These are phyloP conservation scores for Cephus cinctus DNA, from an alignment of 1,140 invertebrate genomes.

Conservation along the genomic window DNA sequence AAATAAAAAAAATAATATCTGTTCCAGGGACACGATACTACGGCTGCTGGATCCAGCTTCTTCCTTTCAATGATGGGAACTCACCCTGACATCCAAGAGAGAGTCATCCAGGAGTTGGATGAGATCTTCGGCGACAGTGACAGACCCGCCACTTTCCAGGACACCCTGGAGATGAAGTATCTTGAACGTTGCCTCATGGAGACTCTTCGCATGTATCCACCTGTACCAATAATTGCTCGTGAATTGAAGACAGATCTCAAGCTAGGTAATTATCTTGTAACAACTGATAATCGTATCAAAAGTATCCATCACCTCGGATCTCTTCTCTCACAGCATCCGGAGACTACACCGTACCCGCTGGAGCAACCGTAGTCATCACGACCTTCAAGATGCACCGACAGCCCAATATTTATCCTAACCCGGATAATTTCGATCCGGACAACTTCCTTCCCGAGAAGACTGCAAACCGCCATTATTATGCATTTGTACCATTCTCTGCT, in stretches of 20 bases:
- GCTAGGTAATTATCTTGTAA: conserved; percentile 59
- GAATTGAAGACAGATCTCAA: conserved; percentile 70
- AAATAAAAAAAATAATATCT: background rate
- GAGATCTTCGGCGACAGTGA: conserved; percentile 80
- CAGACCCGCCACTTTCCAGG: conserved; percentile 70
- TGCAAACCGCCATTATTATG: conserved; percentile 75
- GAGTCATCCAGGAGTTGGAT: conserved; percentile 79
- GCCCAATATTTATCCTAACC: conserved; percentile 71
- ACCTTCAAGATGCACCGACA: conserved; percentile 71
- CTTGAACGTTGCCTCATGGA: conserved; percentile 83
- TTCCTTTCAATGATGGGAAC: conserved; percentile 79
- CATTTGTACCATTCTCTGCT: conserved; percentile 84
- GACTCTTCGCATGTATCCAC: conserved; percentile 79
- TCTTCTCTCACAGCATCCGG: conserved; percentile 51
- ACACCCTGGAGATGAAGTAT: conserved; percentile 80
- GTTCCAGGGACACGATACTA: conserved; percentile 85
- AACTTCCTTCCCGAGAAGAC: conserved; percentile 79
- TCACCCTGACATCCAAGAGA: conserved; percentile 73
- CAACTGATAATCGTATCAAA: too few species aligned
- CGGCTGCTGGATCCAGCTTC: conserved; percentile 82
- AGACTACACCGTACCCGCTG: conserved; percentile 64
- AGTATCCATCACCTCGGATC: too few species aligned
- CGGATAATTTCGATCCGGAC: conserved; percentile 79
- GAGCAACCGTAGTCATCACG: conserved; percentile 65
- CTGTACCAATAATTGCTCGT: conserved; percentile 78